These are phyloP conservation scores for Serinus canaria DNA, from an alignment of 2,113 vertebrate species.

Conservation along the genomic window DNA sequence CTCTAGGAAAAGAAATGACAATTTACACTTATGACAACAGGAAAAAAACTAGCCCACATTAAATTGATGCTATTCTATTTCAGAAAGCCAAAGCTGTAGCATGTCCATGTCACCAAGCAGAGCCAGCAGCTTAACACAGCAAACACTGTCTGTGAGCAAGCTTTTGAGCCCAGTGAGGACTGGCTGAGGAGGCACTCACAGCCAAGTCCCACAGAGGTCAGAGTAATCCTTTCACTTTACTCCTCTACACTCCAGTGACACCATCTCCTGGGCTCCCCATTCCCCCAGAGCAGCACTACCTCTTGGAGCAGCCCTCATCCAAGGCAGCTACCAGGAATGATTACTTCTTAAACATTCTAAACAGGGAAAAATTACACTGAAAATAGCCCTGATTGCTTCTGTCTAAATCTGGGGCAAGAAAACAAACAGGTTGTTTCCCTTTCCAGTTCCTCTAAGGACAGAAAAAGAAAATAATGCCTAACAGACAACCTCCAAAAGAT, in stretches of 20 bases:
- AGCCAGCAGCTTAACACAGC: background rate
- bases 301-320: background rate
- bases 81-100: background rate
- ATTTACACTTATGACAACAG: background rate
- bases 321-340: background rate
- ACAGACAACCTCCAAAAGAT: background rate
- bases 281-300: background rate
- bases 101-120: background rate
- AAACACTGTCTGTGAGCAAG: background rate
- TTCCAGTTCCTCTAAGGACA: background rate
- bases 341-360: background rate
- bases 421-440: background rate
- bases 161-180: background rate
- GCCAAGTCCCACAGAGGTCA: background rate
- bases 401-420: background rate
- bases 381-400: background rate
- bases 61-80: background rate
- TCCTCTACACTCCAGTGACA: background rate
- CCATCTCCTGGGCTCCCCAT: background rate
- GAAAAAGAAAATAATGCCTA: background rate
- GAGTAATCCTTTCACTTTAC: background rate
- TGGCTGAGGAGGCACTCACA: background rate
- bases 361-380: background rate
- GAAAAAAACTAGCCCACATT: background rate
- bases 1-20: constrained; percentile 73